phyloP scores from a whole-genome alignment of 92 coral and sea anemone species.

The Heteractis magnifica region DNA sequence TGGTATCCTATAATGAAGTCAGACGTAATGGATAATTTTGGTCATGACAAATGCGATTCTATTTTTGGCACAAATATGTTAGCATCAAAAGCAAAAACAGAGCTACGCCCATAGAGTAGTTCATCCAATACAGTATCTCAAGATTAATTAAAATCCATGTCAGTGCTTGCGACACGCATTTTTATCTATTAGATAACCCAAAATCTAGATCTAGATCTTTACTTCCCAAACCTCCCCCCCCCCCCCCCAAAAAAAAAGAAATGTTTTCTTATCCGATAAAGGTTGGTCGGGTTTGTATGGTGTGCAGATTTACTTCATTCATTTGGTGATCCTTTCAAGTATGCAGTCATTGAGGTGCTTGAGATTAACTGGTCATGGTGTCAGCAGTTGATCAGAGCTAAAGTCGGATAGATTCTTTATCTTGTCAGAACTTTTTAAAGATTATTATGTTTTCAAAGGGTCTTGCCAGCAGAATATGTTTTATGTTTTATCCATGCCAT shows the following conservation, averaged over 20 bases:
- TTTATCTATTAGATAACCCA: too few species aligned
- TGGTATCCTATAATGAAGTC: not conserved
- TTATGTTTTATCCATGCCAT: too few species aligned
- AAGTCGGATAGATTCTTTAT: not conserved
- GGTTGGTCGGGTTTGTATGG: too few species aligned
- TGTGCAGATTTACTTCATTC: not conserved
- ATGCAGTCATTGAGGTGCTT: not conserved
- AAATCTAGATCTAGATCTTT: too few species aligned
- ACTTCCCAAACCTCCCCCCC: too few species aligned
- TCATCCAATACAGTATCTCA: not conserved
- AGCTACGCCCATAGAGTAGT: not conserved
- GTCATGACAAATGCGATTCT: not conserved
- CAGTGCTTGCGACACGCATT: too few species aligned
- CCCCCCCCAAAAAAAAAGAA: too few species aligned
- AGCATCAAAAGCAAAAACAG: not conserved
- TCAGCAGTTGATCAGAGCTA: not conserved
- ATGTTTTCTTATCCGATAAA: too few species aligned
- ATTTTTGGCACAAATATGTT: slow-evolving; percentile 1
- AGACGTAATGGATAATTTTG: not conserved
- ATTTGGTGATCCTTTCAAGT: not conserved
- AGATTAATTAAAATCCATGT: too few species aligned
- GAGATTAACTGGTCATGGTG: slow-evolving; percentile 6
- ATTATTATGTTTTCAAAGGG: too few species aligned
- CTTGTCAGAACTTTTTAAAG: too few species aligned
- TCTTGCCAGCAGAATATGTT: too few species aligned